These are phyloP conservation scores for Odontophorus gujanensis DNA, from an alignment of 2,113 vertebrate species.

Conservation along the genomic window DNA sequence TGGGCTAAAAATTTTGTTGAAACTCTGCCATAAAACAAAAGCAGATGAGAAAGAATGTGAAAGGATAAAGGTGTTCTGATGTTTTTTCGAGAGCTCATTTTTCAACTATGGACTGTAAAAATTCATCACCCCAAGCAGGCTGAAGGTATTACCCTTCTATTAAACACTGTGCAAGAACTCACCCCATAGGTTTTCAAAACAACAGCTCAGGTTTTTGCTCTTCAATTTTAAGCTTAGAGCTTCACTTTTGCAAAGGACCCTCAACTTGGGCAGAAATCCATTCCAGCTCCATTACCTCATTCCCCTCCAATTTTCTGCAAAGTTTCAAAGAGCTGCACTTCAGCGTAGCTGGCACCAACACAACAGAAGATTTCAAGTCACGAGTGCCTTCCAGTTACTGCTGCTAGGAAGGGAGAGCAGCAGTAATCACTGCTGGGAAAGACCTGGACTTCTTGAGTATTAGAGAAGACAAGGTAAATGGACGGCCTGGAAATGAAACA, in stretches of 20 bases:
- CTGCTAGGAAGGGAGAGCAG: neutral
- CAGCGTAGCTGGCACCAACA: neutral
- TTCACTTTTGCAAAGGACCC: neutral
- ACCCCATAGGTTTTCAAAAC: neutral
- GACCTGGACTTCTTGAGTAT: neutral
- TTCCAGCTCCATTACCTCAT: neutral
- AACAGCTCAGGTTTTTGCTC: slow-evolving; percentile 4
- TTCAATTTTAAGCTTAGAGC: neutral
- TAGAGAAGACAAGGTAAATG: neutral
- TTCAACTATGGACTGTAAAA: neutral
- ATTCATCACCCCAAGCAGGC: slow-evolving; percentile 4
- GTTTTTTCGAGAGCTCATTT: slow-evolving; percentile 28
- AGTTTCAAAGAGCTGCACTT: accelerated
- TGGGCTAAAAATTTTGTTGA: neutral
- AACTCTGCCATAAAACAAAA: neutral
- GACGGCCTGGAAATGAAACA: neutral
- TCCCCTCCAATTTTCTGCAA: neutral
- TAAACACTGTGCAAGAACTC: slow-evolving; percentile 10
- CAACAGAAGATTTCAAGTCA: neutral
- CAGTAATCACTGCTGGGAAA: neutral
- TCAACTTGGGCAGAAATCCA: neutral
- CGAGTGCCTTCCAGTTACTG: neutral
- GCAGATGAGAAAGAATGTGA: neutral
- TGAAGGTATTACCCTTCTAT: slow-evolving; percentile 35
- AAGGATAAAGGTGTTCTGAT: slow-evolving; percentile 2